Conservation (phyloP, 35 echinoderm and acorn worm species). For the Ophiothrix spiculata region DNA sequence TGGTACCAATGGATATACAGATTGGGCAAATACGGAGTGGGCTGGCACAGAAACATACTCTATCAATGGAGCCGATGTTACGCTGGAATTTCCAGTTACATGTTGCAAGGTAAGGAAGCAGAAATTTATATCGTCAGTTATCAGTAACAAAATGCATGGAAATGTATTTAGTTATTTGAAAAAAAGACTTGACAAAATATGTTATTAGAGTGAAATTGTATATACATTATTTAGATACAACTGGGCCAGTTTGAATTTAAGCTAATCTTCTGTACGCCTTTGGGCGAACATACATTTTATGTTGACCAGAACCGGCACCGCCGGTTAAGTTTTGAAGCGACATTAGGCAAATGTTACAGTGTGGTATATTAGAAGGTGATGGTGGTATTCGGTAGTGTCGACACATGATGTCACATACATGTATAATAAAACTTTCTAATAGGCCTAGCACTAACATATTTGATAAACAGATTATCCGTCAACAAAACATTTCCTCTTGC, state of each 20-base stretch:
- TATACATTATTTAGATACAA: too few species aligned
- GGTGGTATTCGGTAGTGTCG: neutral
- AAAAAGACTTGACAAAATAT: too few species aligned
- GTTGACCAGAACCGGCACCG: too few species aligned
- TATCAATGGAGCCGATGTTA: neutral
- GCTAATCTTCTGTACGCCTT: too few species aligned
- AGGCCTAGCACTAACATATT: neutral
- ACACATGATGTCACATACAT: neutral
- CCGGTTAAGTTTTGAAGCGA: neutral
- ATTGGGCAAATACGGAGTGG: conserved; percentile 35
- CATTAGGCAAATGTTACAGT: neutral
- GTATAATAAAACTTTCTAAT: neutral
- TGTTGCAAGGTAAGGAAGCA: conserved; percentile 50
- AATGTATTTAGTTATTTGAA: neutral
- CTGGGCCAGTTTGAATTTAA: too few species aligned
- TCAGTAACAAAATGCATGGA: too few species aligned
- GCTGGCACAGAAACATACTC: neutral
- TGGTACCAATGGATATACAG: conserved; percentile 42
- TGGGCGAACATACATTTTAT: too few species aligned
- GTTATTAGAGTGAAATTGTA: too few species aligned
- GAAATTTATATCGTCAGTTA: neutral
- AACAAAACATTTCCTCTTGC: neutral
- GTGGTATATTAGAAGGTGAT: neutral
- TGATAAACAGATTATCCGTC: neutral
- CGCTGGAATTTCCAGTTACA: conserved; percentile 10